Conservation (phyloP, 37 sponge, comb jelly and placozoan genomes). For the Halichondria panicea region DNA sequence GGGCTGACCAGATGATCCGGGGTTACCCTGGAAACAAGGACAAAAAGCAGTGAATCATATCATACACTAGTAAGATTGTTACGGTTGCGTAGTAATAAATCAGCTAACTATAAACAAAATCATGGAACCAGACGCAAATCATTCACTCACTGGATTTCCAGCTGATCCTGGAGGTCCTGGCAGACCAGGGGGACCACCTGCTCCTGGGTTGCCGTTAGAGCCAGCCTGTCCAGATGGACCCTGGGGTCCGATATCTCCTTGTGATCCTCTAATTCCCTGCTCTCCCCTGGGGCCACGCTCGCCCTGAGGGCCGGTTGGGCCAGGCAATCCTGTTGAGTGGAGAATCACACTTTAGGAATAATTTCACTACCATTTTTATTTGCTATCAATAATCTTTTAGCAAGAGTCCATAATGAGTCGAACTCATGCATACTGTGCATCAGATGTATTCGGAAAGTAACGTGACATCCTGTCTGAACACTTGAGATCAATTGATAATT, state of each 20-base stretch:
- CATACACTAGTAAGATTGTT: not conserved
- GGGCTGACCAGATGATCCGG: slow-evolving; percentile 48
- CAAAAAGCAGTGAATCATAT: not conserved
- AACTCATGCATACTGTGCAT: no score
- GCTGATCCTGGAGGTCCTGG: slow-evolving; percentile 36
- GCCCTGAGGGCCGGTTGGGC: slow-evolving; percentile 45
- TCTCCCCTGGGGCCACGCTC: slow-evolving; percentile 59
- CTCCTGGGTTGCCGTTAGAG: slow-evolving; percentile 38
- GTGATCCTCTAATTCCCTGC: slow-evolving; percentile 27
- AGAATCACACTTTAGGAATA: no score
- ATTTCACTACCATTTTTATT: no score
- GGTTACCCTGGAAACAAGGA: slow-evolving; percentile 32
- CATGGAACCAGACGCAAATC: not conserved
- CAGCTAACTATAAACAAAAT: not conserved
- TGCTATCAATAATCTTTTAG: no score
- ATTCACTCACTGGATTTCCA: slow-evolving; percentile 45
- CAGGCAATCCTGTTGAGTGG: slow-evolving; percentile 62
- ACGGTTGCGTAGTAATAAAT: not conserved
- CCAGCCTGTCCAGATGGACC: slow-evolving; percentile 52
- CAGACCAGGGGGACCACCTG: slow-evolving; percentile 25
- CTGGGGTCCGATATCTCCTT: slow-evolving; percentile 23
- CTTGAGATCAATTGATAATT: no score
- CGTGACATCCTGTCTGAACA: no score
- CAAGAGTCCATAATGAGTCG: no score
- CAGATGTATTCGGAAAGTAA: no score